Evolutionary conservation across 2,888 invertebrate species (phyloP).

Genomic region (Cybosia mesomella): DNA sequence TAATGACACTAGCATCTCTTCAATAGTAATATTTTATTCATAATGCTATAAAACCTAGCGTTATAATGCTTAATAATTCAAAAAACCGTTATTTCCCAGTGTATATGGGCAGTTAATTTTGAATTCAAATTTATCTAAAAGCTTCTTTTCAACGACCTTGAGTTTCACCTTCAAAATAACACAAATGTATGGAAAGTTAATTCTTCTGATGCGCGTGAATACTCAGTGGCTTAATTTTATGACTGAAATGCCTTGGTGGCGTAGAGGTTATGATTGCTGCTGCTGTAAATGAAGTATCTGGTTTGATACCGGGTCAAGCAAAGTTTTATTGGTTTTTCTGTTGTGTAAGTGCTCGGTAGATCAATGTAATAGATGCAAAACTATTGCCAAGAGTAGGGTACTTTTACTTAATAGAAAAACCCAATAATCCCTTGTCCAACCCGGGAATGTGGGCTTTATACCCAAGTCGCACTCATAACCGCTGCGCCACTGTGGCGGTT

Average conservation of each 20-base stretch:
- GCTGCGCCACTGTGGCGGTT: too few species aligned
- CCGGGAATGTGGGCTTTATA: too few species aligned
- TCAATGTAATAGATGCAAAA: too few species aligned
- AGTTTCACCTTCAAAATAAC: conserved; percentile 43
- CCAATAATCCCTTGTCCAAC: too few species aligned
- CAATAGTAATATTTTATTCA: conserved; percentile 20
- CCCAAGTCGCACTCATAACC: too few species aligned
- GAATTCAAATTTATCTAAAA: conserved; percentile 52
- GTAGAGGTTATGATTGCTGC: background rate
- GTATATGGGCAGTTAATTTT: conserved; percentile 39
- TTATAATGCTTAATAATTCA: conserved; percentile 34
- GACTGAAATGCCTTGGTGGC: background rate
- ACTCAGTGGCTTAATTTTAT: background rate
- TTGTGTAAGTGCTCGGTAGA: background rate
- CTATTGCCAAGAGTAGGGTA: too few species aligned
- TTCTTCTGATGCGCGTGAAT: background rate
- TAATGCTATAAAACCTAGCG: conserved; percentile 14
- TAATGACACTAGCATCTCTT: conserved; percentile 25
- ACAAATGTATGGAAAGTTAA: conserved; percentile 15
- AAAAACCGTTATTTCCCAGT: conserved; percentile 43
- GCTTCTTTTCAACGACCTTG: conserved; percentile 54
- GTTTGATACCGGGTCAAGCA: background rate
- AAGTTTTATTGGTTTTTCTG: background rate
- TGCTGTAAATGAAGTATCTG: background rate
- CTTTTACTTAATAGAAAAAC: too few species aligned